Conservation (phyloP, 2,113 vertebrate species). For the Symphodus melops region DNA sequence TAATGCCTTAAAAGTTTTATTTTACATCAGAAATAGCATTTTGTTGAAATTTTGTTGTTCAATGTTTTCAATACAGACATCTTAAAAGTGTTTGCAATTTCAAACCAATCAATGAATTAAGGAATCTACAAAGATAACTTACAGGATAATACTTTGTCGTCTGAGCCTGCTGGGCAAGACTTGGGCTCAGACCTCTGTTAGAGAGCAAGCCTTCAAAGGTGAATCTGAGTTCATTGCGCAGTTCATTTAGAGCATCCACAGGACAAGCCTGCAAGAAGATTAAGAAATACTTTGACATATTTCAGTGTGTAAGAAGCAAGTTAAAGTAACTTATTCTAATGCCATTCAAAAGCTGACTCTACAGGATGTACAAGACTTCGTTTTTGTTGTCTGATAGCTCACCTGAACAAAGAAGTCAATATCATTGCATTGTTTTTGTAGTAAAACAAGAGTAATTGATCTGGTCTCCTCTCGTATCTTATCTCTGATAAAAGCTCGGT, state of each 20-base stretch:
- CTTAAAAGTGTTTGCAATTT: not conserved
- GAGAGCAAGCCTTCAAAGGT: conserved; percentile 69
- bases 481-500: conserved; percentile 59
- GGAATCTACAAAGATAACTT: conserved; percentile 27
- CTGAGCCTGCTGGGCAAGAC: conserved; percentile 53
- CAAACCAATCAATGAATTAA: not conserved
- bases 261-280: conserved; percentile 72
- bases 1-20: too few relatives aligned
- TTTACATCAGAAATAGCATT: too few relatives aligned
- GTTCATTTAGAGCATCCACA: conserved; percentile 74
- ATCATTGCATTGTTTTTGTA: accelerated
- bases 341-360: not conserved
- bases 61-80: too few relatives aligned
- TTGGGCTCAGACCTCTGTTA: conserved; percentile 29
- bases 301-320: too few relatives aligned
- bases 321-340: not conserved
- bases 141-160: conserved; percentile 61
- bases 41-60: too few relatives aligned
- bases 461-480: conserved; percentile 17
- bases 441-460: not conserved
- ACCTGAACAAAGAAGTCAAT: conserved; percentile 68
- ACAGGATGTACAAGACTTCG: not conserved
- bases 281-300: not conserved
- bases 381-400: not conserved
- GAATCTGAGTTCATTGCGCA: conserved; percentile 76